A percentile compares a stretch with the other conserved stretches of the same genome.
phyloP scores from a whole-genome alignment of 2,113 vertebrate species.

The Elephantulus edwardii region DNA sequence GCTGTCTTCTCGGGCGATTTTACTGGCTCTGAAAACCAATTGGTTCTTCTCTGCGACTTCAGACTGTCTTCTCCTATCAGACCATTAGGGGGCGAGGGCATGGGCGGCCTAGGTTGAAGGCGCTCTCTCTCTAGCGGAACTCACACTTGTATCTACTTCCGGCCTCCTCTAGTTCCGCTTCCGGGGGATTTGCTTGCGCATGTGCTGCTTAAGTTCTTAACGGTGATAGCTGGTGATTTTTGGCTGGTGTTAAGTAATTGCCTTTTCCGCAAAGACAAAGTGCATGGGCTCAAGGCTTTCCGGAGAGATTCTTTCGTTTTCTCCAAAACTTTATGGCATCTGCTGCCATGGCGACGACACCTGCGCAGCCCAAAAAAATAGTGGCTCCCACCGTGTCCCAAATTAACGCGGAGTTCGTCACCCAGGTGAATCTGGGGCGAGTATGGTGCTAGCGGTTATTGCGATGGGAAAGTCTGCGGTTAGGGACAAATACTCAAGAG shows the following conservation, averaged over 20 bases:
- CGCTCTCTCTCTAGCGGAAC: not conserved
- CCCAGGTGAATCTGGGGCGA: slow-evolving; percentile 88
- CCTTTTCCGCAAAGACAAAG: accelerated
- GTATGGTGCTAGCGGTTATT: not conserved
- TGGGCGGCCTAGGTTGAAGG: not conserved
- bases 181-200: accelerated
- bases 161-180: not conserved
- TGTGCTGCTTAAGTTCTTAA: accelerated
- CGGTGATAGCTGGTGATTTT: accelerated
- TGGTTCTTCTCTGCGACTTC: accelerated
- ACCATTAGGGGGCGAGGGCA: not conserved
- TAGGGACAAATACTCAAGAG: no score
- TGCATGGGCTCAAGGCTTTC: not conserved
- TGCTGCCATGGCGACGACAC: slow-evolving; percentile 66
- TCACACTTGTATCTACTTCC: slow-evolving; percentile 21
- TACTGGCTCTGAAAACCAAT: accelerated
- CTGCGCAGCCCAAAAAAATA: slow-evolving; percentile 90
- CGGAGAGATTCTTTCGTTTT: not conserved
- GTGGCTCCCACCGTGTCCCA: slow-evolving; percentile 97
- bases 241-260: accelerated
- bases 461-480: no score
- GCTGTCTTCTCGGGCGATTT: no score
- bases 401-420: slow-evolving; percentile 98
- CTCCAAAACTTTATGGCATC: not conserved
- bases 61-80: not conserved